Evolutionary conservation across 2,797 vertebrate species (phyloP), one percentile per base, ranked within the genome.

Genomic region (Epinephelus malabaricus): DNA sequence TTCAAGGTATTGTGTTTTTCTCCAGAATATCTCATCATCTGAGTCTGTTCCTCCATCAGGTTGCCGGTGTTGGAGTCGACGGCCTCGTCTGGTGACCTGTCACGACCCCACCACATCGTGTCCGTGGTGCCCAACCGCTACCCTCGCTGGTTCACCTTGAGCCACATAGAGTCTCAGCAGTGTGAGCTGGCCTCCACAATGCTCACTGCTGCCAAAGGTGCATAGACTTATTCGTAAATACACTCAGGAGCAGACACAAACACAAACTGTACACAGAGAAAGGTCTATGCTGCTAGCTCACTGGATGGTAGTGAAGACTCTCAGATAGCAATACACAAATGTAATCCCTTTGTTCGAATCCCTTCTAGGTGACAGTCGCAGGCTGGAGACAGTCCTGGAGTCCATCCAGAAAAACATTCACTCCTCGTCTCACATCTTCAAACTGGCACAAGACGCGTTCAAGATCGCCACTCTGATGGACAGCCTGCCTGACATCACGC

Each of bases 121-220:
- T 99, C 98, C 8, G 98, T 99, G 85, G 97, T 99, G 91, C 97
- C 97, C 90, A 99, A 99, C 95, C 96, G 98, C 62, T 99, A 99
- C 92, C 98, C 98, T 17, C 97, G 97, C 82, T 99, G 98, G 98
- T 99, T 99, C 96, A 99, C 97, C 59, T 94, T 99, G 88, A 99
- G 97, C 95, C 98, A 99, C 95, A 98, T 99, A 19, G 98, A 99
- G 93, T 98, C 98, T 83, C 98, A 99, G 95, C 98, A 99, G 94
- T 99, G 98, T 94, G 98, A 99, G 92, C 96, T 99, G 94, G 98
- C 98, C 30, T 99, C 98, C 25, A 99, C 98, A 90, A 99, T 99
- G 98, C 96, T 99, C 84, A 99, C 98, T 73, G 98, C 98, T 89
- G 98, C 98, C 96, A 99, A 99, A 99, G 98, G 98, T 99, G 95